Base-by-base conservation (phyloP, 2,888 invertebrate species). In the Erynnis tages region DNA sequence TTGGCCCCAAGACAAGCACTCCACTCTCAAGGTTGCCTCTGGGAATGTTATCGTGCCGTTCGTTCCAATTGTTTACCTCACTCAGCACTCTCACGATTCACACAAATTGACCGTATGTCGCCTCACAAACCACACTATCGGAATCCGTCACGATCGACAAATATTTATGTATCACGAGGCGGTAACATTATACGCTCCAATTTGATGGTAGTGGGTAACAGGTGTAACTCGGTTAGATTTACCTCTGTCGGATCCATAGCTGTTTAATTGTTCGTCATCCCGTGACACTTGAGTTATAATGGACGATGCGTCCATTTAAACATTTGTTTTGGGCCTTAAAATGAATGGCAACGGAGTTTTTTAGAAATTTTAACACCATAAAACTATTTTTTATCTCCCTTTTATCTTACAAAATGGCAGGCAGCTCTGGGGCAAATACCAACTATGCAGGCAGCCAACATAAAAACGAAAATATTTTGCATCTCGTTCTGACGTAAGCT, bases 221-320 rank as follows among this genome's bases (percentile, higher is more conserved):
- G 87, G 88, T 89, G 88, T 87, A 89, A 83, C 84, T 82, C 77
- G 73, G 79, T 82, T 82, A 73, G 82, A 79, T 88, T 93, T 93
- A 97, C 97, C 96, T 96, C 97, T 96, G 91, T 96, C 97, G 92
- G 94, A 92, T 90, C 94, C 93, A 92, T 94, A 95, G 92, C 94
- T 96, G 92, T 95, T 96, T 91, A 96, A 93, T 92, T 95, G 95
- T 91, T 97, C 97, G 93, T 97, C 97, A 94, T 97, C 97, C 93
- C 97, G 95, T 92, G 96, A 96, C 93, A 97, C 97, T 94, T 97
- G 97, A 91, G 97, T 97, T 91, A 97, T 97, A 93, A 97, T 97
- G 95, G 97, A 97, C 95, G 97, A 95, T 94, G 96, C 96, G 96
- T 97, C 97, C 97, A 97, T 97, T 90, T 90, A 90, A 87, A 89